These are phyloP conservation scores for Cristatella mucedo DNA, from an alignment of 2,888 invertebrate species.

Conservation along the genomic window DNA sequence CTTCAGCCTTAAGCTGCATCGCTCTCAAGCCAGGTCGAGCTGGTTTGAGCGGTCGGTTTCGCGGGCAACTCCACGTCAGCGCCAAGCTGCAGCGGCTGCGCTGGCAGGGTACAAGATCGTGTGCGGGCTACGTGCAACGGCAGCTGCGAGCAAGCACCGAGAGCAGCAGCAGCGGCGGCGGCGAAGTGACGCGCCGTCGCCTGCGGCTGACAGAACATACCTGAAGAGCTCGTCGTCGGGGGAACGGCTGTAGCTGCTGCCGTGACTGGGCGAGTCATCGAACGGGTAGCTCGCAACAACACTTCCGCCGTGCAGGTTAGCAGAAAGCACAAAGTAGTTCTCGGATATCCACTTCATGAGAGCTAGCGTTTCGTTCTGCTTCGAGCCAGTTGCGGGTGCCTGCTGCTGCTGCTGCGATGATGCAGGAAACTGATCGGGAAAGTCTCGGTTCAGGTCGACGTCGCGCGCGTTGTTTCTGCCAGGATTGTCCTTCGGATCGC, in stretches of 20 bases:
- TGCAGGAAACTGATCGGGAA: slow-evolving; percentile 67
- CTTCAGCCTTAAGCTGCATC: no score
- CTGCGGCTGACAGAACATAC: neutral
- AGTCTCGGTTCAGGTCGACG: slow-evolving; percentile 73
- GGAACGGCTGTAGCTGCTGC: slow-evolving; percentile 18
- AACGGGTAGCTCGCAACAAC: slow-evolving; percentile 8
- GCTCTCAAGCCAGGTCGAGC: no score
- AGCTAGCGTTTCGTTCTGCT: slow-evolving; percentile 32
- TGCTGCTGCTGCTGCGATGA: slow-evolving; percentile 17
- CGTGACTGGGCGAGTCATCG: slow-evolving; percentile 19
- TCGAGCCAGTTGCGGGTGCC: slow-evolving; percentile 14
- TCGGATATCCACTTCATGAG: slow-evolving; percentile 34
- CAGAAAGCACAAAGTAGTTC: slow-evolving; percentile 29
- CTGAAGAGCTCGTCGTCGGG: slow-evolving; percentile 9
- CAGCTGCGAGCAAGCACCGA: no score
- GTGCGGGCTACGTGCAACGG: no score
- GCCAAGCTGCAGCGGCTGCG: no score
- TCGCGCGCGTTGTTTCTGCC: slow-evolving; percentile 68
- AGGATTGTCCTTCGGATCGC: no score
- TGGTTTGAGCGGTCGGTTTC: no score
- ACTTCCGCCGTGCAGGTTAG: slow-evolving; percentile 27
- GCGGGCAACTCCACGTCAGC: no score
- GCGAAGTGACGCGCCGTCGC: no score
- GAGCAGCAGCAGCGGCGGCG: no score
- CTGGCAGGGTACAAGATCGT: no score